Evolutionary conservation across 2,888 invertebrate species (phyloP).

Genomic region (Mycalesis mineus): DNA sequence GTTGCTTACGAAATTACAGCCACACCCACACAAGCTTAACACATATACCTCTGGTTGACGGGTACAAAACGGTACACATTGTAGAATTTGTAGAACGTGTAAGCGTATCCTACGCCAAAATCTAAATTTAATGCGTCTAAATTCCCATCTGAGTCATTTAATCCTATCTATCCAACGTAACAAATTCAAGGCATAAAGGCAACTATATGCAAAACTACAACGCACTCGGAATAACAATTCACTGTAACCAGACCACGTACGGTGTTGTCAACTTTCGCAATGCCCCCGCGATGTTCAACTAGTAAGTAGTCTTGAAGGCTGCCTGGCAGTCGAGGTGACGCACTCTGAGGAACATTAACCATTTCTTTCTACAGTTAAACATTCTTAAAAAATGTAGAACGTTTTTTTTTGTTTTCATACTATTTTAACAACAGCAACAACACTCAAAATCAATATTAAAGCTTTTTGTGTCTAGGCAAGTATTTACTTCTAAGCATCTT

Average conservation of each 20-base stretch:
- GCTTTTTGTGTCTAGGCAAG: too few relatives aligned
- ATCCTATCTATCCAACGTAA: slow-evolving; percentile 24
- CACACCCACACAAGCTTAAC: too few relatives aligned
- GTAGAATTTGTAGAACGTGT: too few relatives aligned
- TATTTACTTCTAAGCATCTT: too few relatives aligned
- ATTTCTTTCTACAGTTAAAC: neutral
- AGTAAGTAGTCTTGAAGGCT: slow-evolving; percentile 68
- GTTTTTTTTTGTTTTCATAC: too few relatives aligned
- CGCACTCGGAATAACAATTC: slow-evolving; percentile 54
- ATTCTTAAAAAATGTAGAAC: too few relatives aligned
- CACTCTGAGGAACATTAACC: slow-evolving; percentile 23
- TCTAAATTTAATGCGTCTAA: slow-evolving; percentile 5
- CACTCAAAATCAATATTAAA: too few relatives aligned
- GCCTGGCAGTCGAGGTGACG: slow-evolving; percentile 33
- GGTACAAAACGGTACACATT: too few relatives aligned
- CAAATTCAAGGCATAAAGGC: slow-evolving; percentile 50
- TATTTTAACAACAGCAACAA: too few relatives aligned
- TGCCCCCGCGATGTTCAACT: slow-evolving; percentile 65
- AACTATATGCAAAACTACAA: slow-evolving; percentile 55
- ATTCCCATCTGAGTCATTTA: slow-evolving; percentile 34
- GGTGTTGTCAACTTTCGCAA: slow-evolving; percentile 74
- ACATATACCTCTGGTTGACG: too few relatives aligned
- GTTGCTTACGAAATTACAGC: too few relatives aligned
- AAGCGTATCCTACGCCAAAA: too few relatives aligned
- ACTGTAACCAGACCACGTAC: slow-evolving; percentile 68